A percentile compares a stretch with the other conserved stretches of the same genome.
Conservation (phyloP, 1,140 invertebrate species). For the Brachionus sp. region DNA sequence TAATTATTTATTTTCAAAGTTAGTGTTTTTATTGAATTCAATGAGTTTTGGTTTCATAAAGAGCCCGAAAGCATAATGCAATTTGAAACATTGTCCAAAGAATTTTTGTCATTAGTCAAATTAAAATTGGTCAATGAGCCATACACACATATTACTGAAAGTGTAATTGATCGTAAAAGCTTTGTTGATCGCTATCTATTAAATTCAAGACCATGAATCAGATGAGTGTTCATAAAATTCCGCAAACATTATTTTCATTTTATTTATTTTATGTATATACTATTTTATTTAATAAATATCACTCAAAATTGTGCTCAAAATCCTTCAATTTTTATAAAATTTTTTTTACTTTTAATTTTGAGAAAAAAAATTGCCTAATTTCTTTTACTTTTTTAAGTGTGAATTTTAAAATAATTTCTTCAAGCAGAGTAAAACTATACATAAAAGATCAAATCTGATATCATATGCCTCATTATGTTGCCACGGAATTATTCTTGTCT, state of each 20-base stretch:
- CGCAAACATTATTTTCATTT: background rate
- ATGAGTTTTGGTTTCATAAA: constrained; percentile 83
- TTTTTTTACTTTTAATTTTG: background rate
- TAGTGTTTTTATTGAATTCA: constrained; percentile 88
- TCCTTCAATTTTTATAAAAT: background rate
- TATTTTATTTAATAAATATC: background rate
- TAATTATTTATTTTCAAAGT: constrained; percentile 51
- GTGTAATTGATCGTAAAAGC: constrained; percentile 27
- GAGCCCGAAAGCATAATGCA: constrained; percentile 91
- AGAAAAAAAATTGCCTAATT: background rate
- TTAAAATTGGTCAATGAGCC: constrained; percentile 2
- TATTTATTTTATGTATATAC: background rate
- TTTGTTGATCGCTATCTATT: background rate
- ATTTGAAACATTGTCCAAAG: constrained; percentile 61
- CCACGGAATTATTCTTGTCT: too few species aligned
- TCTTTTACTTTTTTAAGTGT: background rate
- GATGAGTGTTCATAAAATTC: background rate
- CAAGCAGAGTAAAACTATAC: too few species aligned
- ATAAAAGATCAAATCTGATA: too few species aligned
- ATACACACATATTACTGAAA: constrained; percentile 14
- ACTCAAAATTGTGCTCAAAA: too few species aligned
- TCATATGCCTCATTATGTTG: too few species aligned
- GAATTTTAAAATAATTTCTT: too few species aligned
- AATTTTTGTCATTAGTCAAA: constrained; percentile 21
- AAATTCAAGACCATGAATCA: background rate